Evolutionary conservation across 1,140 invertebrate genomes (phyloP).

Genomic region (Apolygus lucorum): DNA sequence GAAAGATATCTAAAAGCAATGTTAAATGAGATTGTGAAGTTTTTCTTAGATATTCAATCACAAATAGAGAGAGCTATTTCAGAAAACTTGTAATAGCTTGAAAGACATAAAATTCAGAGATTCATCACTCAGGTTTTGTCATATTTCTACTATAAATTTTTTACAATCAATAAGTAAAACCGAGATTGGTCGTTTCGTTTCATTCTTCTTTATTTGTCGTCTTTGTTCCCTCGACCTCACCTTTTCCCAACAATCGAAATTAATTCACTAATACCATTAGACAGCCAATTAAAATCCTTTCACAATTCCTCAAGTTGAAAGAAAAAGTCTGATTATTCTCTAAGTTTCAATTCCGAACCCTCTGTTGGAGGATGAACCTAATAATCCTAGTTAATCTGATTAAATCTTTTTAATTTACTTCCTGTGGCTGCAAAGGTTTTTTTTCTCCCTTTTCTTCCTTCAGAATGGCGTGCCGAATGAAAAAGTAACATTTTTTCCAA

Average conservation of each 20-base stretch:
- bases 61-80: too few species aligned
- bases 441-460: not conserved
- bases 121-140: too few species aligned
- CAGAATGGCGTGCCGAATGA: conserved; percentile 9
- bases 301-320: not conserved
- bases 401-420: conserved; percentile 20
- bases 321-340: not conserved
- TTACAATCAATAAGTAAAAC: too few species aligned
- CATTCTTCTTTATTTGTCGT: too few species aligned
- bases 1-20: too few species aligned
- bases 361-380: conserved; percentile 4
- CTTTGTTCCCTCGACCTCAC: too few species aligned
- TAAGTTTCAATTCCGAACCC: conserved; percentile 4
- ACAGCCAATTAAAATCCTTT: not conserved
- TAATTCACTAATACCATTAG: not conserved
- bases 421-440: conserved; percentile 2
- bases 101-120: too few species aligned
- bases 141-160: too few species aligned
- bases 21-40: too few species aligned
- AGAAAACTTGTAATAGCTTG: too few species aligned
- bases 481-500: conserved; percentile 20
- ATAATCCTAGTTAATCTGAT: conserved; percentile 11
- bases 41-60: too few species aligned
- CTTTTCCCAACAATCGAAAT: not conserved
- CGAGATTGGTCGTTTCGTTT: too few species aligned